phyloP scores from a whole-genome alignment of 2,888 invertebrate species.

The Heliconius erato region DNA sequence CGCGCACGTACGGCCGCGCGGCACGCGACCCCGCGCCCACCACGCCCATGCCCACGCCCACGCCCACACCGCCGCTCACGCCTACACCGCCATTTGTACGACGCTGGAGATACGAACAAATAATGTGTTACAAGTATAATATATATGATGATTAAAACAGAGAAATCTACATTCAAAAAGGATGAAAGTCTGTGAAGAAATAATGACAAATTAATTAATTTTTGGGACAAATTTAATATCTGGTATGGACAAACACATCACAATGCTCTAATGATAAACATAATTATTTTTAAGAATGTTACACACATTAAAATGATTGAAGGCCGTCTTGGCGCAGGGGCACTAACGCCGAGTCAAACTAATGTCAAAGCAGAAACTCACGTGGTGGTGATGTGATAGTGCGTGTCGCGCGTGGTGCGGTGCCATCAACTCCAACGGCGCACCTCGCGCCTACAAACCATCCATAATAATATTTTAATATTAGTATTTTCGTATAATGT shows the following conservation, averaged over 20 bases:
- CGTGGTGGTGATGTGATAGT: slow-evolving; percentile 73
- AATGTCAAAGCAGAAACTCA: slow-evolving; percentile 56
- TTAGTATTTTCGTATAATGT: not conserved
- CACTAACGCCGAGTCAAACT: no score
- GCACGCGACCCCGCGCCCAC: slow-evolving; percentile 63
- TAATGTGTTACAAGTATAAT: no score
- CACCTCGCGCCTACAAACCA: slow-evolving; percentile 69
- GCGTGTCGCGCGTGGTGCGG: slow-evolving; percentile 76
- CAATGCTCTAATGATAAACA: no score
- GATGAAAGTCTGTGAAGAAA: no score
- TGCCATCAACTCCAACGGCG: slow-evolving; percentile 75
- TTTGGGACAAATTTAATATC: no score
- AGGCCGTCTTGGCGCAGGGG: no score
- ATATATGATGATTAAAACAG: no score
- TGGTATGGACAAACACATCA: no score
- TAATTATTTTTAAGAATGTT: no score
- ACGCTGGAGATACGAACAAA: slow-evolving; percentile 50
- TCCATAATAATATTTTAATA: not conserved
- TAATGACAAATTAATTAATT: no score
- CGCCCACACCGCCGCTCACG: slow-evolving; percentile 58
- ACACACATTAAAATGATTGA: no score
- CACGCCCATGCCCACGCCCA: slow-evolving; percentile 62
- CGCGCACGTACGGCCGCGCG: slow-evolving; percentile 82
- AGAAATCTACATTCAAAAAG: no score
- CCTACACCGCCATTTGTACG: slow-evolving; percentile 64